Evolutionary conservation across 2,797 vertebrate species (phyloP).

Genomic region (Myotis planiceps): DNA sequence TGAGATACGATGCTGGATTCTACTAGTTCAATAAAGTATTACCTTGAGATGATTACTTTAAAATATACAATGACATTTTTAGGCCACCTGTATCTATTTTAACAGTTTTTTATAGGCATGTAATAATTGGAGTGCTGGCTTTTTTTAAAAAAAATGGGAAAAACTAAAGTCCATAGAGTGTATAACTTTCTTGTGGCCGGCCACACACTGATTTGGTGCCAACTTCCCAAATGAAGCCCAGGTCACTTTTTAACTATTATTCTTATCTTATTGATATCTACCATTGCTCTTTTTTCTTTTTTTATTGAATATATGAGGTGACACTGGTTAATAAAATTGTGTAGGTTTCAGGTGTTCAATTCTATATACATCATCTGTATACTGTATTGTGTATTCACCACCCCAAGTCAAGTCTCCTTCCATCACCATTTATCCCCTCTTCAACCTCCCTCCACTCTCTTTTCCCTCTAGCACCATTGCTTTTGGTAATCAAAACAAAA

Average conservation of each 20-base stretch:
- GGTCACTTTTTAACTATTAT: background rate
- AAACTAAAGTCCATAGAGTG: background rate
- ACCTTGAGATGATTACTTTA: background rate
- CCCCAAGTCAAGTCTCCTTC: background rate
- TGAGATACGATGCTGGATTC: background rate
- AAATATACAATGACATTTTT: background rate
- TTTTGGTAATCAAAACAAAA: slow-evolving; percentile 29
- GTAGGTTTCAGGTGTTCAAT: background rate
- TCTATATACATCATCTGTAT: background rate
- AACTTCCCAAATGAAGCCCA: background rate
- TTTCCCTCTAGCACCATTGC: background rate
- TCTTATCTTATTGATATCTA: background rate
- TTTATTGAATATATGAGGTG: background rate
- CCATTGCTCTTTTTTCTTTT: background rate
- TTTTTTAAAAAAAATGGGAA: background rate
- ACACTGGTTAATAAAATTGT: too few relatives aligned
- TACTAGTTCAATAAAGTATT: background rate
- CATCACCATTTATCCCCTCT: background rate
- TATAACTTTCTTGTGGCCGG: background rate
- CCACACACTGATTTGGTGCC: background rate
- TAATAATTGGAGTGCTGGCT: background rate
- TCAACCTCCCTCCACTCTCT: background rate
- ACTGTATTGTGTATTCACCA: background rate
- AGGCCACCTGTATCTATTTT: background rate
- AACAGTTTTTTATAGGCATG: background rate